Percentiles rank a stretch among this genome's conserved stretches.
Evolutionary conservation across 1,140 invertebrate species (phyloP).

Genomic region (Ephestia elutella): DNA sequence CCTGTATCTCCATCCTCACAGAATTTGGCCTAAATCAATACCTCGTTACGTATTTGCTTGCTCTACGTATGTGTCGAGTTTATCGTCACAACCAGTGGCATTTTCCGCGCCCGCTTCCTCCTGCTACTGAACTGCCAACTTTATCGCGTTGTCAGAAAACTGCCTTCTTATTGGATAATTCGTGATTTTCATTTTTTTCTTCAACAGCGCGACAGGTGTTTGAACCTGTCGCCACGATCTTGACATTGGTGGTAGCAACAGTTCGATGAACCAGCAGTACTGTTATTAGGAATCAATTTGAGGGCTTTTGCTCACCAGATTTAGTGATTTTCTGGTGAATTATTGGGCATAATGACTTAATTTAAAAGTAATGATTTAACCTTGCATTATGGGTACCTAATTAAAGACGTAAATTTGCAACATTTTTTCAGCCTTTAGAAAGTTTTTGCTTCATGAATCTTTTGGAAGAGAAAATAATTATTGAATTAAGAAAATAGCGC

Average conservation of each 20-base stretch:
- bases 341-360: neutral
- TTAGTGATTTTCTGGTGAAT: slow-evolving; percentile 1
- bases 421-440: no score
- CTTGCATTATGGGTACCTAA: no score
- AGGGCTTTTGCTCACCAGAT: neutral
- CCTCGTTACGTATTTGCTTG: no score
- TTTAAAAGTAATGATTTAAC: neutral
- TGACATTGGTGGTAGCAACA: slow-evolving; percentile 54
- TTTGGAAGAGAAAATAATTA: no score
- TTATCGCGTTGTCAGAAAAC: slow-evolving; percentile 45
- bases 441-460: no score
- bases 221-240: slow-evolving; percentile 58
- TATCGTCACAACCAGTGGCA: no score
- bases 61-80: no score
- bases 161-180: slow-evolving; percentile 68
- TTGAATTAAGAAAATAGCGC: no score
- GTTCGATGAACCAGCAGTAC: slow-evolving; percentile 20
- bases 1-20: no score
- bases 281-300: slow-evolving; percentile 42
- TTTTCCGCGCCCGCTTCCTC: neutral
- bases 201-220: slow-evolving; percentile 44
- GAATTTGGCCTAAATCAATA: no score
- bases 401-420: no score
- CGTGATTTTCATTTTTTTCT: slow-evolving; percentile 64
- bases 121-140: slow-evolving; percentile 14